Base-by-base conservation (phyloP, 2,888 invertebrate species). In the Lingula anatina region DNA sequence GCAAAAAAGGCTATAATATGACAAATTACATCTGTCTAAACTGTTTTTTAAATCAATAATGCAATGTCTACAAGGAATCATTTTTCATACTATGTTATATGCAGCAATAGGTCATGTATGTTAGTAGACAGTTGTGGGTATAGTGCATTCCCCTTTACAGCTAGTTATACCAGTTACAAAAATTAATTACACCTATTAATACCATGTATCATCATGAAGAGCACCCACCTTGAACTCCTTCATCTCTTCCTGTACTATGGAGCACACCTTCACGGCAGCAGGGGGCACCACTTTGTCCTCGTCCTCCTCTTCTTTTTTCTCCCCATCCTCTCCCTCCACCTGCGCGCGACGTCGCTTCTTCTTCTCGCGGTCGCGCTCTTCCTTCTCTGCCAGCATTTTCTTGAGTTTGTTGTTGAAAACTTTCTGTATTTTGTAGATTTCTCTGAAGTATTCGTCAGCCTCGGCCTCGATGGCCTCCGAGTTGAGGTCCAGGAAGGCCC, bases 401-500 rank as follows among this genome's bases (percentile, higher is more conserved):
- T 77, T 76, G 47, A 73, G 55, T 40, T 69, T 70, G 50, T 59
- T 58, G 52, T 68, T 75, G 56, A 76, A 76, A 38, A 83, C 81
- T 75, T 92, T 92, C 57, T 89, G 87, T 12, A 84, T 83, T 75
- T 87, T 89, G 54, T 85, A 79, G 61, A 93, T 85, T 59, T 90
- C 89, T 61, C 88, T 86, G 60, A 54, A 66, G 60, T 71, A 89
- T 63, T 87, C 87, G 44, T 89, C 90, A 1, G 90, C 86, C 56
- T 86, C 86, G 49, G 79, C 79, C 74, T 94, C 94, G 47, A 94
- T 88, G 60, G 83, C 80, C 48, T 83, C 81, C 4, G 87, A 85
- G 64, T 89, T 85, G 55, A 94, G 80, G 69, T 89, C 89, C 71
- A 90, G 87, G 76, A 95, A 95, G 1, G 89, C 86, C 0, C 95